Conservation (phyloP, 2,888 invertebrate species). For the Pseudolycoriella hygida region DNA sequence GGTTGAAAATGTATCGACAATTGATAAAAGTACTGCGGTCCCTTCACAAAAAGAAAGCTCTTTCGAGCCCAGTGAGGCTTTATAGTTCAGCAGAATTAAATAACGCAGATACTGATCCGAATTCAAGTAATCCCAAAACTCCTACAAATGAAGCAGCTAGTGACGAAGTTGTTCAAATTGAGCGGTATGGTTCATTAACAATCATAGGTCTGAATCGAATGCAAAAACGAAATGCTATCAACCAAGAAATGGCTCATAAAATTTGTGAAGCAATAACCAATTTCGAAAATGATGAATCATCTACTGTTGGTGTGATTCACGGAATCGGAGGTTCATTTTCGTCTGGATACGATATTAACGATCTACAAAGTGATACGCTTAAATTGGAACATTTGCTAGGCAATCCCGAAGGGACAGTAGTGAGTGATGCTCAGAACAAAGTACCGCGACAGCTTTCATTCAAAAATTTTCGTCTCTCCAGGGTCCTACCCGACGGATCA, state of each 20-base stretch:
- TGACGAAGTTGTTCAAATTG: conserved; percentile 26
- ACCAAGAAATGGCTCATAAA: conserved; percentile 45
- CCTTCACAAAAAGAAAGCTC: no score
- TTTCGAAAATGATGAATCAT: conserved; percentile 60
- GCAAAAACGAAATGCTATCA: conserved; percentile 64
- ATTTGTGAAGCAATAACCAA: conserved; percentile 52
- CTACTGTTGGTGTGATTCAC: conserved; percentile 60
- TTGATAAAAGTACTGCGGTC: no score
- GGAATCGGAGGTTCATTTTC: conserved; percentile 91
- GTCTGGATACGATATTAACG: conserved; percentile 75
- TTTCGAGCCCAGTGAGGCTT: no score
- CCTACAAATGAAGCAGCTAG: not conserved
- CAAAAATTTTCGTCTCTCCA: no score
- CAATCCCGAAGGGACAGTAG: conserved; percentile 34
- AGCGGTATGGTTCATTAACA: conserved; percentile 46
- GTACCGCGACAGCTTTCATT: no score
- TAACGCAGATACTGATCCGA: no score
- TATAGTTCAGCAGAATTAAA: no score
- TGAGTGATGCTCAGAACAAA: conserved; percentile 14
- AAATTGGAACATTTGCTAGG: conserved; percentile 19
- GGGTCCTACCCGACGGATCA: conserved; percentile 48
- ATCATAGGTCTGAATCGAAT: conserved; percentile 80
- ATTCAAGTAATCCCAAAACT: no score
- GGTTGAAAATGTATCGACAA: no score
- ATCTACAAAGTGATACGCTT: conserved; percentile 30